Evolutionary conservation across 2,113 vertebrate species (phyloP), one percentile per base, ranked within the genome.

Genomic region (Hydrolagus affinis): DNA sequence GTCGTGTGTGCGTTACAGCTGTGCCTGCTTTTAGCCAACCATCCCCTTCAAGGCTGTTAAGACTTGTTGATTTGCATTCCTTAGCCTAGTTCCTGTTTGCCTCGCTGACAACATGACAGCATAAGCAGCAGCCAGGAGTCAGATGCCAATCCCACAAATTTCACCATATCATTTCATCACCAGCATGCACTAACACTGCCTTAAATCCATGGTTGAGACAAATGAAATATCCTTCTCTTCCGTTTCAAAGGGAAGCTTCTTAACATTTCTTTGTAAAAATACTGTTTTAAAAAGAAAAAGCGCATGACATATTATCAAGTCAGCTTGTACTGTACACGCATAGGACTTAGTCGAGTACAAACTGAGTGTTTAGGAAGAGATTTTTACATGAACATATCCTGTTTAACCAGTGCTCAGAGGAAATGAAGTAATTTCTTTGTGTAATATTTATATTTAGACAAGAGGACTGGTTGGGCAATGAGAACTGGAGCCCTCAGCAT

Each of bases 61-160:
- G 66, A 83, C 78, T 68, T 83, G 78, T 83, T 83, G 62, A 66
- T 83, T 83, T 62, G 66, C 78, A 83, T 83, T 66, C 78, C 62
- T 66, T 9, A 30, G 25, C 30, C 23, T 17, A 83, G 23, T 17
- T 68, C 15, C 17, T 32, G 60, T 66, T 10, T 62, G 28, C 60
- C 78, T 83, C 60, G 59, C 60, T 83, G 25, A 66, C 62, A 68
- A 83, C 6, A 44, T 44, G 44, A 44, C 15, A 83, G 25, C 66
- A 83, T 68, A 25, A 83, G 30, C 57, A n/a, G 14, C 19, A 62
- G 62, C 14, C 12, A 15, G 59, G 12, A 62, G 28, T 25, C 28
- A 60, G 19, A 68, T 66, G 78, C 32, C 60, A 25, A 66, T 66
- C 62, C 23, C 28, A 66, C 62, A 30, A 9, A 15, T 83, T 28